Conservation (phyloP, 2,888 invertebrate species). For the Baccha elongata region DNA sequence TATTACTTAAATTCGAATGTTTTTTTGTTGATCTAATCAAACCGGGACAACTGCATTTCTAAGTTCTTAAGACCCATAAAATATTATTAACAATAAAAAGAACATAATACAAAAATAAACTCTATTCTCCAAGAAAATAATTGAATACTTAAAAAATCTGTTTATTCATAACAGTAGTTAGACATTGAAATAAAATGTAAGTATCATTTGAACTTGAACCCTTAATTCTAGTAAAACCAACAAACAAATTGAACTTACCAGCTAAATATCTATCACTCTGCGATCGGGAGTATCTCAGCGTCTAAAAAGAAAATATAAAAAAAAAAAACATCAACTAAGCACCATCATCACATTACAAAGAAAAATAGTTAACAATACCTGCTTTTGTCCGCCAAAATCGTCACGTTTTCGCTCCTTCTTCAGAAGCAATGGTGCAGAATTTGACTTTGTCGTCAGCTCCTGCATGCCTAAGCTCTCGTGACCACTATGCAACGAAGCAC, state of each 20-base stretch:
- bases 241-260: slow-evolving; percentile 78
- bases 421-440: slow-evolving; percentile 81
- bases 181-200: background rate
- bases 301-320: slow-evolving; percentile 76
- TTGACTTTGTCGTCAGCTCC: slow-evolving; percentile 82
- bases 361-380: slow-evolving; percentile 76
- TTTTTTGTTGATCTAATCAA: too few species aligned
- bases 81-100: too few species aligned
- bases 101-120: too few species aligned
- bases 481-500: slow-evolving; percentile 82
- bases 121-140: background rate
- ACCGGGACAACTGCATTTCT: too few species aligned
- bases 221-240: slow-evolving; percentile 17
- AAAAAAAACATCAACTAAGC: slow-evolving; percentile 29
- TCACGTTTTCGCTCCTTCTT: slow-evolving; percentile 80
- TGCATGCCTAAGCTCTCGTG: slow-evolving; percentile 80
- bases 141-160: background rate
- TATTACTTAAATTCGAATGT: too few species aligned
- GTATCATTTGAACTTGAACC: slow-evolving; percentile 4
- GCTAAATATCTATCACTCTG: slow-evolving; percentile 83
- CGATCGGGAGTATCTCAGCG: slow-evolving; percentile 82
- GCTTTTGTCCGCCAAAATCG: slow-evolving; percentile 81
- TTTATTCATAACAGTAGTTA: background rate
- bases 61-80: too few species aligned
- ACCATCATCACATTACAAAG: slow-evolving; percentile 36